These are phyloP conservation scores for Thalassophryne amazonica DNA, from an alignment of 2,797 vertebrate genomes.

Conservation along the genomic window DNA sequence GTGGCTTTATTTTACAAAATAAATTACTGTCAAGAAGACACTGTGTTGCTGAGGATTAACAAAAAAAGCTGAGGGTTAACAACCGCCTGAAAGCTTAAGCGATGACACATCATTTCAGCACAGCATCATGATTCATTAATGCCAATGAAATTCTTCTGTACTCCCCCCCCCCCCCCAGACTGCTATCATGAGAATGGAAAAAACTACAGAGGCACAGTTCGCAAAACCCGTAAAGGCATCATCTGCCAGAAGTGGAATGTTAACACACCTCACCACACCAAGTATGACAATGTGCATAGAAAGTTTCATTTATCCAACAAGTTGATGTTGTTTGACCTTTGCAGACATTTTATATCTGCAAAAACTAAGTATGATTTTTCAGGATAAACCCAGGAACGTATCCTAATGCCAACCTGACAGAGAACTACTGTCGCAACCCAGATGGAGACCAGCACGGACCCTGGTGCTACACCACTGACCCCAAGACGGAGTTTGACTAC, in stretches of 20 bases:
- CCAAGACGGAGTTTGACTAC: slow-evolving; percentile 93
- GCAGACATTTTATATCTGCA: not conserved
- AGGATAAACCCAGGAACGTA: slow-evolving; percentile 85
- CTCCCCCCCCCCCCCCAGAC: slow-evolving; percentile 53
- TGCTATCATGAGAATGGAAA: slow-evolving; percentile 87
- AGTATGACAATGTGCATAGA: slow-evolving; percentile 67
- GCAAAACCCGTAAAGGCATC: slow-evolving; percentile 92
- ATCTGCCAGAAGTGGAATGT: slow-evolving; percentile 90
- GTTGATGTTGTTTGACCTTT: not conserved
- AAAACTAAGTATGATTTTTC: slow-evolving; percentile 16
- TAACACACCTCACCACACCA: slow-evolving; percentile 82
- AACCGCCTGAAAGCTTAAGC: no score
- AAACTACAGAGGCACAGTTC: slow-evolving; percentile 83
- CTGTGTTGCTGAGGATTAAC: no score
- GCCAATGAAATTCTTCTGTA: no score
- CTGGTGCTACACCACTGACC: slow-evolving; percentile 95
- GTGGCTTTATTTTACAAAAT: no score
- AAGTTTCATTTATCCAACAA: not conserved
- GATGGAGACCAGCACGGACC: slow-evolving; percentile 92
- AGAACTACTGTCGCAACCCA: slow-evolving; percentile 95
- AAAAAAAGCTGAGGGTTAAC: no score
- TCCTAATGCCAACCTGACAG: slow-evolving; percentile 82
- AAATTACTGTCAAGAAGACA: not conserved
- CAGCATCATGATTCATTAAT: no score
- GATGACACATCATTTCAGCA: no score